Conservation (phyloP, 2,888 invertebrate genomes). For the Chrysomela aeneicollis region DNA sequence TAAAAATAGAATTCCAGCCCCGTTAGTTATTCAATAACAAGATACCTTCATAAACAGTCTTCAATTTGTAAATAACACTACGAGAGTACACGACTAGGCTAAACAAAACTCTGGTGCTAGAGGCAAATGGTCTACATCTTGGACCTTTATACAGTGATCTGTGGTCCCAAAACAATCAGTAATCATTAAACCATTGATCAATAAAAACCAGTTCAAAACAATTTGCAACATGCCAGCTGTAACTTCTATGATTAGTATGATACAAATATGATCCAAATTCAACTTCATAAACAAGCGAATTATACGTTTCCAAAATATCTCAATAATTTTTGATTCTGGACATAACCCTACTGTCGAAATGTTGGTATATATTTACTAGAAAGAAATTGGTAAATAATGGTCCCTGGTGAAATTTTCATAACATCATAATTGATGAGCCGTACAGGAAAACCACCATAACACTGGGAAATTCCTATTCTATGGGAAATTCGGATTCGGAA, state of each 20-base stretch:
- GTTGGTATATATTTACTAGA: no score
- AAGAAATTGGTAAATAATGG: no score
- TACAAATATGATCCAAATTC: no score
- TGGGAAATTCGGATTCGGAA: not conserved
- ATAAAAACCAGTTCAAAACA: slow-evolving; percentile 25
- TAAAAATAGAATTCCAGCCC: slow-evolving; percentile 4
- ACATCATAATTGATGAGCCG: not conserved
- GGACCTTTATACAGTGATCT: slow-evolving; percentile 27
- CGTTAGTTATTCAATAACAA: not conserved
- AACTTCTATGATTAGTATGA: not conserved
- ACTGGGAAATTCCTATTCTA: not conserved
- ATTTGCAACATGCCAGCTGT: not conserved
- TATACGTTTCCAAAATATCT: not conserved
- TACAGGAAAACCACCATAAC: not conserved
- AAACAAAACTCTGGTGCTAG: slow-evolving; percentile 19
- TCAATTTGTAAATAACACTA: not conserved
- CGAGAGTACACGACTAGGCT: not conserved
- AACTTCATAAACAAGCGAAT: slow-evolving; percentile 21
- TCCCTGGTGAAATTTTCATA: not conserved
- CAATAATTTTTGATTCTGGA: slow-evolving; percentile 23
- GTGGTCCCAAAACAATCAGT: slow-evolving; percentile 38
- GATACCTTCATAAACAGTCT: not conserved
- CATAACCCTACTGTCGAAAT: slow-evolving; percentile 31
- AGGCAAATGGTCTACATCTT: slow-evolving; percentile 20
- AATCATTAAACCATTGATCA: slow-evolving; percentile 23